phyloP scores from a whole-genome alignment of 2,888 invertebrate species.

The Thera obeliscata region DNA sequence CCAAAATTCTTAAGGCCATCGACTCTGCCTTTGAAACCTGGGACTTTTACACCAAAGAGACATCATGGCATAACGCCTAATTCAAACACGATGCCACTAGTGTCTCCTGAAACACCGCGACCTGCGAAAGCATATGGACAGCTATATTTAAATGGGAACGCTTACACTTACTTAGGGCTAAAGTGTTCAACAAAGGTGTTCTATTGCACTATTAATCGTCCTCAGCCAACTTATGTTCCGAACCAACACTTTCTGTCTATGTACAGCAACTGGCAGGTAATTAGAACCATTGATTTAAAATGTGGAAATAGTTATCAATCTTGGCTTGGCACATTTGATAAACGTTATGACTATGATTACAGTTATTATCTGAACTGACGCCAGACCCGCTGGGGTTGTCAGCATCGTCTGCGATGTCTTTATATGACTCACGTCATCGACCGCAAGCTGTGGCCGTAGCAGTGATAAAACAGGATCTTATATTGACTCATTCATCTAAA shows the following conservation, averaged over 20 bases:
- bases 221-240: conserved; percentile 97
- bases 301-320: conserved; percentile 18
- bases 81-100: conserved; percentile 91
- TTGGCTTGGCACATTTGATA: conserved; percentile 40
- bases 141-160: conserved; percentile 94
- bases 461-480: conserved; percentile 85
- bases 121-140: conserved; percentile 96
- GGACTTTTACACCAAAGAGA: conserved; percentile 91
- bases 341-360: conserved; percentile 65
- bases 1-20: conserved; percentile 92
- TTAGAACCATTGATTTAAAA: conserved; percentile 36
- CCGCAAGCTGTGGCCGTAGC: conserved; percentile 85
- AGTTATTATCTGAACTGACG: conserved; percentile 88
- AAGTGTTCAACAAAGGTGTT: conserved; percentile 96
- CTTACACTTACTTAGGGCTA: conserved; percentile 95
- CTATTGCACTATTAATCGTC: conserved; percentile 96
- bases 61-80: conserved; percentile 93
- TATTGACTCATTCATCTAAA: conserved; percentile 87
- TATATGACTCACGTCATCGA: conserved; percentile 92
- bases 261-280: conserved; percentile 98
- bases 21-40: conserved; percentile 92
- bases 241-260: conserved; percentile 96
- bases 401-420: conserved; percentile 87
- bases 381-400: conserved; percentile 88
- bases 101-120: conserved; percentile 96